A percentile compares a stretch with the other conserved stretches of the same genome.
phyloP scores from a whole-genome alignment of 2,113 vertebrate genomes.

The Labeo rohita region DNA sequence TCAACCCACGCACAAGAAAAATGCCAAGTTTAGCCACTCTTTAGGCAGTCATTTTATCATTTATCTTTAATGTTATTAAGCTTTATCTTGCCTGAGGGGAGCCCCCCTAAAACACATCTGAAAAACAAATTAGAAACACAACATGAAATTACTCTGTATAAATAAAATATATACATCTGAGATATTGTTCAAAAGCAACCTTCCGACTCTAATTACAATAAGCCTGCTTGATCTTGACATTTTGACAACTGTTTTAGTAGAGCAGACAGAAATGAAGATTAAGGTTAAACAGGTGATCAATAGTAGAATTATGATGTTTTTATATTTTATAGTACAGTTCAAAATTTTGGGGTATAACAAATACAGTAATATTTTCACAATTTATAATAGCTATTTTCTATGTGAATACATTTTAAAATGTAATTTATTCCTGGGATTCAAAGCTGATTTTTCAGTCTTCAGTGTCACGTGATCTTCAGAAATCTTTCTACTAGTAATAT shows the following conservation, averaged over 20 bases:
- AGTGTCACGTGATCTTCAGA: background rate
- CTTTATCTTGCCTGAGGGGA: constrained; percentile 18
- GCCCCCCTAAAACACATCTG: background rate
- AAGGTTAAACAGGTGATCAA: background rate
- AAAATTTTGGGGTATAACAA: background rate
- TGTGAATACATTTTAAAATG: background rate
- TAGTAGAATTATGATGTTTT: background rate
- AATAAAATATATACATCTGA: background rate
- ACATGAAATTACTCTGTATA: background rate
- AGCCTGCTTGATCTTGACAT: background rate
- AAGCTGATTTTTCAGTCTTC: background rate
- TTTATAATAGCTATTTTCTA: background rate
- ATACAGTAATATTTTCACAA: background rate
- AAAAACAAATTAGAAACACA: background rate
- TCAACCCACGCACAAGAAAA: background rate
- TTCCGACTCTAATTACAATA: background rate
- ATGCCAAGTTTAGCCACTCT: background rate
- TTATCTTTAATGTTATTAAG: background rate
- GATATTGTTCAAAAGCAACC: background rate
- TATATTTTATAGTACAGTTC: background rate
- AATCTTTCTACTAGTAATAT: background rate
- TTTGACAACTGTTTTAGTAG: background rate
- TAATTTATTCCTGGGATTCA: background rate
- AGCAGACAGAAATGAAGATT: background rate
- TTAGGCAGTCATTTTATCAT: background rate